These are phyloP conservation scores for Drosophila subobscura DNA, from an alignment of 1,140 invertebrate genomes.

Conservation along the genomic window DNA sequence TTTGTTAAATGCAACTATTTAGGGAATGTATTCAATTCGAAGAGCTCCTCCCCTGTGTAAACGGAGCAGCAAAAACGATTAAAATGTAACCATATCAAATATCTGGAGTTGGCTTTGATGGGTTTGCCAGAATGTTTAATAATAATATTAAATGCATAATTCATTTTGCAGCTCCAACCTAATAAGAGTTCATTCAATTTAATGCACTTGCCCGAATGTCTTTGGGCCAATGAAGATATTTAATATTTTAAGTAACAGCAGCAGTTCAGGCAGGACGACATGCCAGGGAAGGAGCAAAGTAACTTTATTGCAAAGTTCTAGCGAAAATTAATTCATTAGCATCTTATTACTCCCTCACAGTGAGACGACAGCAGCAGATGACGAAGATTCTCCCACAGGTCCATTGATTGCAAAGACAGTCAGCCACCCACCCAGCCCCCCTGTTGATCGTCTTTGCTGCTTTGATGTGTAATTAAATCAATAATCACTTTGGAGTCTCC, in stretches of 20 bases:
- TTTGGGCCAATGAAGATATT: slow-evolving; percentile 40
- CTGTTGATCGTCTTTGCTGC: slow-evolving; percentile 27
- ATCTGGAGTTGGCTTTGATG: slow-evolving; percentile 51
- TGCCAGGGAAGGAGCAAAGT: neutral
- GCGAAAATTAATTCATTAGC: slow-evolving; percentile 80
- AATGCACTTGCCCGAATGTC: slow-evolving; percentile 49
- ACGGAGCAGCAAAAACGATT: slow-evolving; percentile 28
- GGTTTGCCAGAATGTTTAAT: slow-evolving; percentile 39
- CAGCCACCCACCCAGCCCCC: neutral
- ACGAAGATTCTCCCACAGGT: slow-evolving; percentile 7
- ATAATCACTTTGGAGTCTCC: slow-evolving; percentile 67
- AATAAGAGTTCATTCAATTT: slow-evolving; percentile 64
- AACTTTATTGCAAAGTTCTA: slow-evolving; percentile 63
- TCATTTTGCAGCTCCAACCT: slow-evolving; percentile 51
- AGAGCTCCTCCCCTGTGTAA: slow-evolving; percentile 21
- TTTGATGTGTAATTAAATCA: slow-evolving; percentile 82
- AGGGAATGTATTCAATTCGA: slow-evolving; percentile 49
- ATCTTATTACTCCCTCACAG: slow-evolving; percentile 69
- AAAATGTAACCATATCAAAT: slow-evolving; percentile 50
- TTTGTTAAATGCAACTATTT: slow-evolving; percentile 59
- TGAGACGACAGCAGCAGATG: slow-evolving; percentile 20
- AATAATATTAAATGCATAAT: slow-evolving; percentile 60
- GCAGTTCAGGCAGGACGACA: neutral
- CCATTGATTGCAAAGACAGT: slow-evolving; percentile 15
- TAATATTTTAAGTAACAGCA: slow-evolving; percentile 19